These are phyloP conservation scores for Choloepus hoffmanni DNA, from an alignment of 2,113 vertebrate species.

Conservation along the genomic window DNA sequence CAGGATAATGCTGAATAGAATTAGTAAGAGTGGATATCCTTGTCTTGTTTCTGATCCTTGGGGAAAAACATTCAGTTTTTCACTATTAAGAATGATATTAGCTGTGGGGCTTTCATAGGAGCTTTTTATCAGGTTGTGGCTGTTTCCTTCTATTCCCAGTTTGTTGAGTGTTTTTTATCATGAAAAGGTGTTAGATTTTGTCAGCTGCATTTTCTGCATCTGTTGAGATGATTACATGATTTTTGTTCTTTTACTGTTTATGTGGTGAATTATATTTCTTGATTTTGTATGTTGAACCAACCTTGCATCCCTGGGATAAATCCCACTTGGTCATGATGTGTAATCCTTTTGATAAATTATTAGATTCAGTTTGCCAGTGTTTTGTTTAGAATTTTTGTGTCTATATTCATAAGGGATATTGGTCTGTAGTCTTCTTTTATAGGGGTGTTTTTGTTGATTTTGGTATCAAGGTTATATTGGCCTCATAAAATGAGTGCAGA, in stretches of 20 bases:
- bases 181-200: not conserved
- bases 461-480: not conserved
- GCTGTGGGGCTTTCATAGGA: not conserved
- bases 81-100: not conserved
- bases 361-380: not conserved
- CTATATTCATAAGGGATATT: not conserved
- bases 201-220: not conserved
- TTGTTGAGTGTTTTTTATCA: not conserved
- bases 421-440: not conserved
- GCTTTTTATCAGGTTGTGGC: not conserved
- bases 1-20: not conserved
- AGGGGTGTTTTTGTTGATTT: not conserved
- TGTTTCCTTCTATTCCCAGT: not conserved
- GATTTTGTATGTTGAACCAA: not conserved
- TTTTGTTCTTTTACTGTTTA: not conserved
- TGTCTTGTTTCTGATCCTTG: not conserved
- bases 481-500: not conserved
- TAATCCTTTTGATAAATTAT: not conserved
- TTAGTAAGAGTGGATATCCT: not conserved
- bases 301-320: conserved; percentile 3
- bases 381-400: not conserved
- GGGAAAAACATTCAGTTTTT: not conserved
- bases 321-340: not conserved
- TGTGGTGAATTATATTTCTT: not conserved
- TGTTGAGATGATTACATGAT: not conserved